phyloP scores from a whole-genome alignment of 2,113 vertebrate genomes.

The Terrapene triunguis region DNA sequence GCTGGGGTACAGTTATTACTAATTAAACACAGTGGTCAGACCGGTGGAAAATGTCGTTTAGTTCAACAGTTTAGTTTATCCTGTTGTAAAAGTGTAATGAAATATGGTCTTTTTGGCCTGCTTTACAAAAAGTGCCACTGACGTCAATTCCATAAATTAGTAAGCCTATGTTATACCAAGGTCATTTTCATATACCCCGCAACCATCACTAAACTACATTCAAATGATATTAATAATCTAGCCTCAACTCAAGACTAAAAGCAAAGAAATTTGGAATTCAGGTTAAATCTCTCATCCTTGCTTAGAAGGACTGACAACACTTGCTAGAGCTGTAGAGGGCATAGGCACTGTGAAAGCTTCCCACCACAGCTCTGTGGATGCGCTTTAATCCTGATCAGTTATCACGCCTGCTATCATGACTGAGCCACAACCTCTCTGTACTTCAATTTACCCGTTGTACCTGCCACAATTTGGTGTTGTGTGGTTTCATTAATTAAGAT shows the following conservation, averaged over 20 bases:
- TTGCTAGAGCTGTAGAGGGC: not conserved
- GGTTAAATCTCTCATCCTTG: slow-evolving; percentile 29
- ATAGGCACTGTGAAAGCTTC: not conserved
- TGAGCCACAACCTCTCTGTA: not conserved
- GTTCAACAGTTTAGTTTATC: slow-evolving; percentile 64
- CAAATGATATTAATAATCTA: slow-evolving; percentile 29
- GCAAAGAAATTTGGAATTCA: slow-evolving; percentile 33
- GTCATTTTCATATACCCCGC: slow-evolving; percentile 63
- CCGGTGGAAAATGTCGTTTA: slow-evolving; percentile 25
- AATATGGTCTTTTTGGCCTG: slow-evolving; percentile 55
- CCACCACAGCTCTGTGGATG: not conserved
- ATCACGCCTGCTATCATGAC: not conserved
- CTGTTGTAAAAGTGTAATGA: slow-evolving; percentile 62
- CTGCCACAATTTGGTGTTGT: not conserved
- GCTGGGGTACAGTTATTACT: slow-evolving; percentile 50
- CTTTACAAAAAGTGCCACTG: slow-evolving; percentile 69
- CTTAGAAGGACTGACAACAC: not conserved
- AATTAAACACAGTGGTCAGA: slow-evolving; percentile 65
- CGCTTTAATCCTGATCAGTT: not conserved
- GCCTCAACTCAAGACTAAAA: slow-evolving; percentile 54
- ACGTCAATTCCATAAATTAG: slow-evolving; percentile 70
- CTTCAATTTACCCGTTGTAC: not conserved
- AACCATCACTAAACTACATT: slow-evolving; percentile 45
- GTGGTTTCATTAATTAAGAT: not conserved
- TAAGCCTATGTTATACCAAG: slow-evolving; percentile 66